Conservation (phyloP, 2,797 vertebrate species). For the Aselliscus stoliczkanus region DNA sequence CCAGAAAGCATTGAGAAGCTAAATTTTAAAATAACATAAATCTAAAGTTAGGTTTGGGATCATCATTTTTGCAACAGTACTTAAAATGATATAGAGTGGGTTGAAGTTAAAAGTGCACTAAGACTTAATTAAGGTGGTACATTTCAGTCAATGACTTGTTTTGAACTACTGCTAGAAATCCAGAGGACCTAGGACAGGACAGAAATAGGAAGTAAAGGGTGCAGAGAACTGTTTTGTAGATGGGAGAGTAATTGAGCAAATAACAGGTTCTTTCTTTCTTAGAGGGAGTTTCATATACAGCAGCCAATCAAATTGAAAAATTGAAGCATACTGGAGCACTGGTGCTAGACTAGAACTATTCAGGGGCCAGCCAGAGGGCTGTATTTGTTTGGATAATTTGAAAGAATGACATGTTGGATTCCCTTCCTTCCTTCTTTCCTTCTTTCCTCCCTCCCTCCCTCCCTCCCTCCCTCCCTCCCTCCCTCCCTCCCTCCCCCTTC, state of each 20-base stretch:
- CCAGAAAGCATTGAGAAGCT: not conserved
- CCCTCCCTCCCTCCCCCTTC: not conserved
- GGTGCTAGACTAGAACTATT: not conserved
- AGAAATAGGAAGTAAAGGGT: not conserved
- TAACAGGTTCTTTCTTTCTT: not conserved
- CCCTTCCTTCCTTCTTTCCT: not conserved
- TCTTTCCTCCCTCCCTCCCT: too few relatives aligned
- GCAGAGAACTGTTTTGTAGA: not conserved
- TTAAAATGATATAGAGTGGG: not conserved
- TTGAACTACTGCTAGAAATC: not conserved
- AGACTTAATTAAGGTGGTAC: not conserved
- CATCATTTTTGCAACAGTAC: not conserved
- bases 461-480: rapidly evolving
- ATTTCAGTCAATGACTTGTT: not conserved
- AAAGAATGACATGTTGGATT: not conserved
- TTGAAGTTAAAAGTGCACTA: not conserved
- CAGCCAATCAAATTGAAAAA: not conserved
- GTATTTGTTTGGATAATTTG: not conserved
- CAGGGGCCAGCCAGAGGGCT: not conserved
- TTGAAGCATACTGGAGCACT: not conserved
- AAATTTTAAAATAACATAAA: slow-evolving; percentile 8
- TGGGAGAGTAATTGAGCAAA: not conserved
- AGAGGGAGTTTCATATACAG: not conserved
- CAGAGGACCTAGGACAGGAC: not conserved
- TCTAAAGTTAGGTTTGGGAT: not conserved